Percentiles rank a stretch among this genome's conserved stretches.
Evolutionary conservation across 2,888 invertebrate species (phyloP).

Genomic region (Ceratothoa steindachneri): DNA sequence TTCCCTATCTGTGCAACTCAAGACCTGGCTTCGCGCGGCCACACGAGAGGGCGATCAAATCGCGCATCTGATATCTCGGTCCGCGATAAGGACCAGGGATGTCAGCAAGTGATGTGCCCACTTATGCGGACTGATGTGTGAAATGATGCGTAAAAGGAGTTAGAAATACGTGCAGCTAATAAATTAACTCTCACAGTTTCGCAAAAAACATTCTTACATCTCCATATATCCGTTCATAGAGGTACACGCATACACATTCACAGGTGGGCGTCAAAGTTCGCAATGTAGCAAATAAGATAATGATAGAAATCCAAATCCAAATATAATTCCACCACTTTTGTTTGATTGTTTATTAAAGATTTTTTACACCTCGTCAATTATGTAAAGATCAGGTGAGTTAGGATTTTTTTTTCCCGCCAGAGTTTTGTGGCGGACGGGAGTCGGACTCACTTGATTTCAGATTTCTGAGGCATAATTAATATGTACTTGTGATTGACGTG

Average conservation of each 20-base stretch:
- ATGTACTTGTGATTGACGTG: too few relatives aligned
- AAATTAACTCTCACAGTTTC: not conserved
- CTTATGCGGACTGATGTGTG: not conserved
- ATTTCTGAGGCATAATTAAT: too few relatives aligned
- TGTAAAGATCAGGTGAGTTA: too few relatives aligned
- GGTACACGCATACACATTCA: not conserved
- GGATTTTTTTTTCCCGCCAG: too few relatives aligned
- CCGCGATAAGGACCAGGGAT: not conserved
- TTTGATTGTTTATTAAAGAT: too few relatives aligned
- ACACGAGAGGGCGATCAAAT: not conserved
- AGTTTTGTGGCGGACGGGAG: too few relatives aligned
- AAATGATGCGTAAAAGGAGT: not conserved
- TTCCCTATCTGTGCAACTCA: not conserved
- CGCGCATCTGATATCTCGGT: not conserved
- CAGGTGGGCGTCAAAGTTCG: not conserved
- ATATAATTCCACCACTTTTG: too few relatives aligned
- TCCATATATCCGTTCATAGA: not conserved
- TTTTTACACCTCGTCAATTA: too few relatives aligned
- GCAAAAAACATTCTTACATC: not conserved
- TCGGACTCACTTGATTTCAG: too few relatives aligned
- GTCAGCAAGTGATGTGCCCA: not conserved
- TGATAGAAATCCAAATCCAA: too few relatives aligned
- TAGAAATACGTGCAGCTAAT: not conserved
- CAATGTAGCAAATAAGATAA: too few relatives aligned
- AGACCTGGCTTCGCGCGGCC: not conserved